Base-by-base conservation (phyloP, 2,888 invertebrate genomes). In the Barypeithes pellucidus region DNA sequence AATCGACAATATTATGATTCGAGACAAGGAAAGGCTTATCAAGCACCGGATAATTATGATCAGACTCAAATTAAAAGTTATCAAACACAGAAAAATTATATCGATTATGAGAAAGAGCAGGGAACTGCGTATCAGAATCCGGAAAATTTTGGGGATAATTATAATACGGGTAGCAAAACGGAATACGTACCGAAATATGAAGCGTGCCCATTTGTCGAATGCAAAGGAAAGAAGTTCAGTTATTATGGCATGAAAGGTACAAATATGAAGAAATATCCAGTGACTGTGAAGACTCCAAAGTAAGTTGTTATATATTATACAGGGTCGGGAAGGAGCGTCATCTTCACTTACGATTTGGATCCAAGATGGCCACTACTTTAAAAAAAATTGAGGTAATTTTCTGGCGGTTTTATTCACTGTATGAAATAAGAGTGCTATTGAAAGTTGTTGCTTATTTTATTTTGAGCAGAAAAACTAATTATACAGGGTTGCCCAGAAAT, bases 201-300 rank as follows among this genome's bases (percentile, higher is more conserved):
- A 0, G 9, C 33, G 4, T 36, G 33, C 11, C 54, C 33, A 33
- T 33, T 9, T 16, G 33, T 33, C 3, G 33, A 33, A 3, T 57
- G 33, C 9, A 57, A 57, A 16, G 54, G 33, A 57, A 57, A 57
- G 9, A 33, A 33, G 11, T 11, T 11, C n/a, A 14, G 41, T 41
- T 60, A n/a, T 16, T 22, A 60, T 41, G 60, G 60, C 18, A 41
- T 14, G 8, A 29, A 22, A 9, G 41, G 54, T 18, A 22, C 12
- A 36, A 18, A 12, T 3, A 12, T 20, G 33, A 59, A 33, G 41
- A 72, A 72, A 43, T 67, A 72, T 20, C 66, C 66, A 18, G 61
- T 72, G 3, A 67, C 72, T 9, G 61, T 67, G 9, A 72, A 72
- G 52, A 72, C 60, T 16, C 67, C 66, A 3, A 72, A 72, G 71